These are phyloP conservation scores for Cheumatopsyche charites DNA, from an alignment of 1,140 invertebrate genomes.

Conservation along the genomic window DNA sequence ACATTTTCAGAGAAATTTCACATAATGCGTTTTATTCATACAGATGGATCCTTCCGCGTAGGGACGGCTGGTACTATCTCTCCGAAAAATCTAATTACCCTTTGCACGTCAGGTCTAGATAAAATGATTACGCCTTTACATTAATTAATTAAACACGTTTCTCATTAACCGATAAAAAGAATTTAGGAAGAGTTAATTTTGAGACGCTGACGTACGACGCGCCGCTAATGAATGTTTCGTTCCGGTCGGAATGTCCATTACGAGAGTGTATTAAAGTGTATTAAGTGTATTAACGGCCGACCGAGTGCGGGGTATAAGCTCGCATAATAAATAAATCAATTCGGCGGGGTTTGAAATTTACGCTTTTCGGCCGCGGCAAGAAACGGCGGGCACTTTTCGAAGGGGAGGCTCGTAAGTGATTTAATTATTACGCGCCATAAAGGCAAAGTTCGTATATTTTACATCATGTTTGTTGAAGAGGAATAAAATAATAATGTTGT, in stretches of 20 bases:
- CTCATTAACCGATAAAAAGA: conserved; percentile 9
- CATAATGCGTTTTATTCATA: not conserved
- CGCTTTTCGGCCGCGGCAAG: not conserved
- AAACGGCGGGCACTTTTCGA: too few species aligned
- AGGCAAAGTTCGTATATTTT: conserved; percentile 25
- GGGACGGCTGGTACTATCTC: conserved; percentile 7
- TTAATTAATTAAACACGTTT: conserved; percentile 26
- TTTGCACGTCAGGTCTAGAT: conserved; percentile 25
- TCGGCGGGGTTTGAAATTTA: not conserved
- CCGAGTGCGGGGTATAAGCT: not conserved
- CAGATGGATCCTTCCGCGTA: conserved; percentile 8
- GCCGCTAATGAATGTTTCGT: too few species aligned
- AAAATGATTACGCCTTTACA: conserved; percentile 24
- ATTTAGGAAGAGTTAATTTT: not conserved
- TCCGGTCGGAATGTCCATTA: too few species aligned
- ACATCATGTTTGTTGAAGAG: conserved; percentile 26
- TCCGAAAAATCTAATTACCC: conserved; percentile 24
- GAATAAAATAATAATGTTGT: conserved; percentile 26
- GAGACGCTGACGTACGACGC: too few species aligned
- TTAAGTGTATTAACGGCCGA: too few species aligned
- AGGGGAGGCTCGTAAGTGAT: conserved; percentile 6
- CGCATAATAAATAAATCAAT: conserved; percentile 14
- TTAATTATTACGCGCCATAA: conserved; percentile 27
- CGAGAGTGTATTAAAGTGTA: too few species aligned
- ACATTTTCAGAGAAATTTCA: not conserved